Base-by-base conservation (phyloP, 2,113 vertebrate genomes). In the Cavia aperea region DNA sequence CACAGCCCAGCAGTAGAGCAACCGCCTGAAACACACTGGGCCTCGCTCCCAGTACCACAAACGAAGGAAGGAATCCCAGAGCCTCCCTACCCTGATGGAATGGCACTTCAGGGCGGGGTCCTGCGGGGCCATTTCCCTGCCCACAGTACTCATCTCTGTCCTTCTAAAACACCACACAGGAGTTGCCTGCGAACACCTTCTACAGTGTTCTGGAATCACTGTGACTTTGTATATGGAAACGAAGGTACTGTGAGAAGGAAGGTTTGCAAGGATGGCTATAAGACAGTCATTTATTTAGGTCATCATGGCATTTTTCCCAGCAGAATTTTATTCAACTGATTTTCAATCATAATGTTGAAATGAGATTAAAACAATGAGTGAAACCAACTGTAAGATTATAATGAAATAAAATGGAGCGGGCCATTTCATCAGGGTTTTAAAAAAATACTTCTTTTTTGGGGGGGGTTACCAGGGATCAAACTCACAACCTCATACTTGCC, bases 371-470 rank as follows among this genome's bases (percentile, higher is more conserved):
- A 75, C 15, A 89, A 24, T 58, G 18, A 89, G 90, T 89, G 88
- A 94, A 96, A 93, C 11, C n/a, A 90, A 90, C 26, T 66, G 90
- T 33, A 88, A 96, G 94, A 94, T 83, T 93, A 70, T 39, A 89
- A 95, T 81, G 26, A 88, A 93, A 51, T 33, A 63, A 83, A 95
- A 82, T 93, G 54, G 4, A 51, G 16, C 10, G 72, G 10, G 12
- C 5, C 58, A 88, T 5, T 93, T 92, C 86, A 89, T 72, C 14
- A 89, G 88, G 49, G 33, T 73, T 90, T 88, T 91, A 6, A 31
- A 93, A 93, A 92, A 94, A 87, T 60, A 75, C 15, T 90, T 51
- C 75, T 19, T 58, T 56, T 56, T 56, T 56, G 15, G 56, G 51
- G 56, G 14, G 15, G 56, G 56, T 15, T 58, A 58, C 56, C 5